Evolutionary conservation across 2,888 invertebrate genomes (phyloP).

Genomic region (Andrena trimmerana): DNA sequence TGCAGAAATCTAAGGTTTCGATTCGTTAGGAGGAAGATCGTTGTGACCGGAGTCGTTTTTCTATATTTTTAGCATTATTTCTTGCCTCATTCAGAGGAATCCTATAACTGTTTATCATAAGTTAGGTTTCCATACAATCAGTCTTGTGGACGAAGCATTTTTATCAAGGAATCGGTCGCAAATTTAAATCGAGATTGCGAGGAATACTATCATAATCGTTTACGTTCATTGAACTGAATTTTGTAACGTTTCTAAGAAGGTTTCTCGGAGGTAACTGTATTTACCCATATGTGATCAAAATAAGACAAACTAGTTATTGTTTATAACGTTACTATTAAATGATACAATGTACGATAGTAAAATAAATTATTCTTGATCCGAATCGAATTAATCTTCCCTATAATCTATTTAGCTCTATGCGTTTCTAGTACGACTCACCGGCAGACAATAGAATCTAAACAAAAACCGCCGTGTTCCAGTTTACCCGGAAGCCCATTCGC

Average conservation of each 20-base stretch:
- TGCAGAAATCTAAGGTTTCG: background rate
- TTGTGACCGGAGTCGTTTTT: background rate
- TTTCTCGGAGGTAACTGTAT: conserved; percentile 33
- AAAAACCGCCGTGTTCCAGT: conserved; percentile 30
- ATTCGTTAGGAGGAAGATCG: background rate
- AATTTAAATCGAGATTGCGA: conserved; percentile 15
- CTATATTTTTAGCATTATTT: conserved; percentile 40
- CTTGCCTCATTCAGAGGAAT: background rate
- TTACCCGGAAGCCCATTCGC: conserved; percentile 39
- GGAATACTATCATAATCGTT: conserved; percentile 14
- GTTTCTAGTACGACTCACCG: background rate
- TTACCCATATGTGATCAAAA: conserved; percentile 28
- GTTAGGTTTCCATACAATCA: conserved; percentile 30
- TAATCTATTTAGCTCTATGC: background rate
- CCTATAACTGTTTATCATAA: conserved; percentile 6
- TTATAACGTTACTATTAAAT: conserved; percentile 60
- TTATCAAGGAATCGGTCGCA: conserved; percentile 8
- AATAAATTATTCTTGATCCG: conserved; percentile 61
- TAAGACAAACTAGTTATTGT: conserved; percentile 49
- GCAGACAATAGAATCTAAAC: background rate
- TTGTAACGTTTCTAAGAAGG: conserved; percentile 48
- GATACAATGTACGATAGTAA: conserved; percentile 59
- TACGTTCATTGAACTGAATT: conserved; percentile 28
- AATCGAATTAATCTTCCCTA: background rate
- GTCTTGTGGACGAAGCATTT: conserved; percentile 28